phyloP scores from a whole-genome alignment of 1,140 invertebrate species.

The Caenorhabditis brenneri region DNA sequence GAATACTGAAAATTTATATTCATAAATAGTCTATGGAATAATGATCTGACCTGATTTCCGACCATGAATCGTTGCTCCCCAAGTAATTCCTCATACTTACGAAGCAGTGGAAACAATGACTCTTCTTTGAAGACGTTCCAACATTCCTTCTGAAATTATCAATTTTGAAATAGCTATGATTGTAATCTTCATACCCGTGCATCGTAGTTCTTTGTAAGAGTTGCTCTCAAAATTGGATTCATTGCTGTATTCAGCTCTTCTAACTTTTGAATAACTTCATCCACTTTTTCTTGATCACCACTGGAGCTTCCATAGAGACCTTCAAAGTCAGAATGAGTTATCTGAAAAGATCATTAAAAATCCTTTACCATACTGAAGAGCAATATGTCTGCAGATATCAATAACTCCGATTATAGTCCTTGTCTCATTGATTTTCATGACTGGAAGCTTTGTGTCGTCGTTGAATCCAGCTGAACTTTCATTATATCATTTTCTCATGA shows the following conservation, averaged over 20 bases:
- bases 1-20: slow-evolving; percentile 27
- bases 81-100: slow-evolving; percentile 44
- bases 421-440: slow-evolving; percentile 45
- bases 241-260: slow-evolving; percentile 43
- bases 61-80: slow-evolving; percentile 28
- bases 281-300: slow-evolving; percentile 37
- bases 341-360: neutral
- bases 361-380: slow-evolving; percentile 45
- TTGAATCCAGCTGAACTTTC: slow-evolving; percentile 3
- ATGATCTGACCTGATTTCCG: slow-evolving; percentile 35
- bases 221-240: slow-evolving; percentile 50
- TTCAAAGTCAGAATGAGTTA: neutral
- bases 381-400: slow-evolving; percentile 44
- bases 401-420: slow-evolving; percentile 43
- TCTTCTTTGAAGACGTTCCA: slow-evolving; percentile 45
- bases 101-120: slow-evolving; percentile 27
- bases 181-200: slow-evolving; percentile 12
- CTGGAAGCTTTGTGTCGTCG: slow-evolving; percentile 42
- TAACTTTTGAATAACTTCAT: slow-evolving; percentile 41
- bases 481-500: neutral
- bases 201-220: slow-evolving; percentile 50
- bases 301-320: slow-evolving; percentile 46
- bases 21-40: neutral
- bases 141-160: slow-evolving; percentile 21
- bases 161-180: neutral